Conservation (phyloP, 2,113 vertebrate species). For the Nycticebus coucang region DNA sequence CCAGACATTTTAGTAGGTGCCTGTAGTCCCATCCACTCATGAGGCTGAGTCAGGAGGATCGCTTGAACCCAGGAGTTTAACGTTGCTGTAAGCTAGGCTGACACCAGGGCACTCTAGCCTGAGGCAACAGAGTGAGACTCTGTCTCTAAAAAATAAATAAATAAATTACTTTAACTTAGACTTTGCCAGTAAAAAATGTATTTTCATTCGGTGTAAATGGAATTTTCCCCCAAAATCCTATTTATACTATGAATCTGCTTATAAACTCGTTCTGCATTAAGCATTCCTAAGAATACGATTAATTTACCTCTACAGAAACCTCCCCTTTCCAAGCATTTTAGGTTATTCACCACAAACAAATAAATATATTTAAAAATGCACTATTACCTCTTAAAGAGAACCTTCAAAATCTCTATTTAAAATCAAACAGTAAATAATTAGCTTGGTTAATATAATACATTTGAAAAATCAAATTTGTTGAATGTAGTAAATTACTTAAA, state of each 20-base stretch:
- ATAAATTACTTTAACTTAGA: neutral
- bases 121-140: no score
- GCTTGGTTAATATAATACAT: neutral
- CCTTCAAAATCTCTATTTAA: slow-evolving; percentile 25
- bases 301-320: slow-evolving; percentile 10
- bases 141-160: neutral
- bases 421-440: neutral
- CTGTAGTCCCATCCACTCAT: no score
- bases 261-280: neutral
- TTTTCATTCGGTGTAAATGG: neutral
- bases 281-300: neutral
- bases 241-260: neutral
- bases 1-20: no score
- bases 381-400: neutral
- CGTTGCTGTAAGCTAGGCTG: no score
- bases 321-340: neutral
- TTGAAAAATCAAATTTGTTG: neutral
- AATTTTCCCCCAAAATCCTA: neutral
- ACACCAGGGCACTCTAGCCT: no score
- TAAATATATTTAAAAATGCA: neutral
- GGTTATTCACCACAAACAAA: neutral
- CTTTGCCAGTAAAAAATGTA: neutral
- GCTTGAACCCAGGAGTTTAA: no score
- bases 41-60: no score
- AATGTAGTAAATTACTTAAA: neutral